Percentiles rank a stretch among this genome's conserved stretches.
phyloP scores from a whole-genome alignment of 2,113 vertebrate genomes.

The Aldabrachelys gigantea region DNA sequence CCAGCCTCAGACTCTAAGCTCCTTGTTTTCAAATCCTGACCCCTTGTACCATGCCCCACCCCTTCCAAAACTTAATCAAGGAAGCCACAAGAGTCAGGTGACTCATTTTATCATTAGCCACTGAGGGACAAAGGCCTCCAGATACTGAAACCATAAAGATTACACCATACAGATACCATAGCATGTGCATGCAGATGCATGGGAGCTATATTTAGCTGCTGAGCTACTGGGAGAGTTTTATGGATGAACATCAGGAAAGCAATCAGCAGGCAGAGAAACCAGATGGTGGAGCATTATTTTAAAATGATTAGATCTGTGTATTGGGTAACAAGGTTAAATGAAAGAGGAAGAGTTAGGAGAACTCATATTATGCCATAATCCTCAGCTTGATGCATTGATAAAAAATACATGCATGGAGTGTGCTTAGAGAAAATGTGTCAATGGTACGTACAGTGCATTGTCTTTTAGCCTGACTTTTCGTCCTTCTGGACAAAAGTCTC shows the following conservation, averaged over 20 bases:
- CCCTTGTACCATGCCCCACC: background rate
- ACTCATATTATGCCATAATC: background rate
- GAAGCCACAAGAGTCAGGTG: background rate
- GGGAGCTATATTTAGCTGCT: constrained; percentile 35
- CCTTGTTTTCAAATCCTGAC: background rate
- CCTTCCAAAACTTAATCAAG: background rate
- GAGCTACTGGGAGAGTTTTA: background rate
- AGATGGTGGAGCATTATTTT: constrained; percentile 20
- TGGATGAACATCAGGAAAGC: background rate
- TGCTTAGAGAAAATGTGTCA: background rate
- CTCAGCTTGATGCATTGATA: background rate
- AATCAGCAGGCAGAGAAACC: background rate
- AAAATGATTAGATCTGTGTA: background rate
- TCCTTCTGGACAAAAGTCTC: constrained; percentile 11
- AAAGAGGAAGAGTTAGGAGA: background rate
- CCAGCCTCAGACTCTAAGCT: background rate
- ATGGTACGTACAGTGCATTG: background rate
- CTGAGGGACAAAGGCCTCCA: background rate
- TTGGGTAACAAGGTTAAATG: constrained; percentile 3
- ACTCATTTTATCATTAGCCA: background rate
- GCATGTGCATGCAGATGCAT: background rate
- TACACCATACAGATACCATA: background rate
- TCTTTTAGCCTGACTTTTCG: constrained; percentile 21
- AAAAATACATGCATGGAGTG: rapidly evolving
- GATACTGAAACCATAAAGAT: background rate